Percentiles rank a stretch among this genome's conserved stretches.
These are phyloP conservation scores for Strix occidentalis DNA, from an alignment of 2,797 vertebrate genomes.

Conservation along the genomic window DNA sequence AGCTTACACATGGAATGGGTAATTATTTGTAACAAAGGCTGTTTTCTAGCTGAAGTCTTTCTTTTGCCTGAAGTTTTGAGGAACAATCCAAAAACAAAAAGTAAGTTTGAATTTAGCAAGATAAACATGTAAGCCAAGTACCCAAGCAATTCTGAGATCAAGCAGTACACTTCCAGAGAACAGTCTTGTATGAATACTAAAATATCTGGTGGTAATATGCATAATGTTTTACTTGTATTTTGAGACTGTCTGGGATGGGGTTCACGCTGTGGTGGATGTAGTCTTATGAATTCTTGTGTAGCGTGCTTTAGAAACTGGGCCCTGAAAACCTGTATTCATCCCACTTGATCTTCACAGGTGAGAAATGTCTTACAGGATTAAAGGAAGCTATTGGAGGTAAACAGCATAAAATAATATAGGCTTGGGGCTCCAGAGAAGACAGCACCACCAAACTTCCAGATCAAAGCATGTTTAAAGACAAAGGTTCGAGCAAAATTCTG, in stretches of 20 bases:
- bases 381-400: background rate
- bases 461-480: background rate
- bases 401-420: background rate
- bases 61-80: background rate
- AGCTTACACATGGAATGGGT: accelerated
- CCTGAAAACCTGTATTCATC: background rate
- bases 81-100: background rate
- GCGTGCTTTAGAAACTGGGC: background rate
- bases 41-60: background rate
- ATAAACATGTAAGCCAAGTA: background rate
- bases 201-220: background rate
- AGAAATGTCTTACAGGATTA: background rate
- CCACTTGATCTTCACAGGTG: no score
- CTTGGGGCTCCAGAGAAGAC: background rate
- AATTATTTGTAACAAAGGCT: no score
- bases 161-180: background rate
- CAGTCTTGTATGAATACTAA: background rate
- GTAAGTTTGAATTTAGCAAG: background rate
- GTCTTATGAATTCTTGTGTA: background rate
- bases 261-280: background rate
- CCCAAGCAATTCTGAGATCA: background rate
- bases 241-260: background rate
- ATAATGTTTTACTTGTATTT: background rate
- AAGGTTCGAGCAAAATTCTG: background rate
- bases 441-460: background rate